Evolutionary conservation across 2,888 invertebrate species (phyloP).

Genomic region (Hemaris fuciformis): DNA sequence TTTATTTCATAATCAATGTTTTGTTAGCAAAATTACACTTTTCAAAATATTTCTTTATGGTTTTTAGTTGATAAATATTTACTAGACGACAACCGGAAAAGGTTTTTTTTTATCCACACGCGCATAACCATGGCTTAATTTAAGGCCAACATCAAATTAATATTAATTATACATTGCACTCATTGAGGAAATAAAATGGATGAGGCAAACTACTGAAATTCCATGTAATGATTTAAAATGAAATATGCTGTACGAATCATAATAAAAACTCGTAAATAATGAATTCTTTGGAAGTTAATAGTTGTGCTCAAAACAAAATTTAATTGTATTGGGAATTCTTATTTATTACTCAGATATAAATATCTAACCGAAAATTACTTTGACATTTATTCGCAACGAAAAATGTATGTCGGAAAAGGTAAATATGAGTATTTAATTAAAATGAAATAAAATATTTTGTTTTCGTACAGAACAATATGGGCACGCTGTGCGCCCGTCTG

Average conservation of each 20-base stretch:
- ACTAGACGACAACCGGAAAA: too few species aligned
- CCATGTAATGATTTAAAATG: background rate
- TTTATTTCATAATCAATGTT: too few species aligned
- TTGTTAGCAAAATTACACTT: too few species aligned
- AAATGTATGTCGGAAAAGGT: background rate
- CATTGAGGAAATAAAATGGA: background rate
- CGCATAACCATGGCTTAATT: too few species aligned
- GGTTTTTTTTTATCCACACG: too few species aligned
- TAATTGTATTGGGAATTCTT: too few species aligned
- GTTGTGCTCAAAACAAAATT: background rate
- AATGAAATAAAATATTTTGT: background rate
- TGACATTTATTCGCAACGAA: background rate
- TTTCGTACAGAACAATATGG: background rate
- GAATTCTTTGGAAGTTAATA: background rate
- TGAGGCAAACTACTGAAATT: background rate
- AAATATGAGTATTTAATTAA: background rate
- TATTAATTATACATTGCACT: background rate
- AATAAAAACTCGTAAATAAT: background rate
- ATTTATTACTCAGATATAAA: too few species aligned
- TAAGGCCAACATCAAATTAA: too few species aligned
- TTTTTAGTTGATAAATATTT: too few species aligned
- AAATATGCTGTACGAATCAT: background rate
- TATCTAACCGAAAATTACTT: too few species aligned
- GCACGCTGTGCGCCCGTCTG: background rate
- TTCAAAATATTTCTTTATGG: too few species aligned